These are phyloP conservation scores for Notoglanidium macrostoma DNA, from an alignment of 2,797 vertebrate species.

Conservation along the genomic window DNA sequence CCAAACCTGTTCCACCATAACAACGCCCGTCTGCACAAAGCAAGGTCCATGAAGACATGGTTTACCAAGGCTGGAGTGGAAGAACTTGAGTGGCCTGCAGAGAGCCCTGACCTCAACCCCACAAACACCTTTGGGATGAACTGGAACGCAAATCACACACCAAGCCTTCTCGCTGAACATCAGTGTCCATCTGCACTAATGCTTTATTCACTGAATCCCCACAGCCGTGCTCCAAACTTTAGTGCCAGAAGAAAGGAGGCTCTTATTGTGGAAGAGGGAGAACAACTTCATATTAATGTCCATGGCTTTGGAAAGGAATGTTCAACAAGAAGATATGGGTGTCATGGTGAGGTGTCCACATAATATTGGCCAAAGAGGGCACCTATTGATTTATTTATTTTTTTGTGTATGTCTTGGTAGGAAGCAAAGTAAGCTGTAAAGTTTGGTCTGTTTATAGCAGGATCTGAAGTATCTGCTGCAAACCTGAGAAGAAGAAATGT, in stretches of 20 bases:
- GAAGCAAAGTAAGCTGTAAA: neutral
- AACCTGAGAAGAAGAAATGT: neutral
- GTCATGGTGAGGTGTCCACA: neutral
- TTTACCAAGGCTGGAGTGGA: neutral
- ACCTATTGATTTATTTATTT: neutral
- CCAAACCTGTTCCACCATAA: neutral
- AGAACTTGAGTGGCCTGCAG: neutral
- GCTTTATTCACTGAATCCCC: neutral
- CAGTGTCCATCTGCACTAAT: neutral
- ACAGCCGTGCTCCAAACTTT: neutral
- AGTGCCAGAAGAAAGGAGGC: neutral
- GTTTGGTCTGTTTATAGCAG: neutral
- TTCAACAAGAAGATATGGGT: neutral
- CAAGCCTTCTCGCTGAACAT: neutral
- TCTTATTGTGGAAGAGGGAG: neutral
- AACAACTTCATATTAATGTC: neutral
- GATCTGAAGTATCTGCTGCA: neutral
- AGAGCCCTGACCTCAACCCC: neutral
- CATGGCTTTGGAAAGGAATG: conserved; percentile 1
- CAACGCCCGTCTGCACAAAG: neutral
- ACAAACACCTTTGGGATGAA: neutral
- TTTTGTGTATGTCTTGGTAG: neutral
- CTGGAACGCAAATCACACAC: neutral
- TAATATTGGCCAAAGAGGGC: neutral
- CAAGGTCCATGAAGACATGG: neutral